phyloP scores from a whole-genome alignment of 2,113 vertebrate genomes.

The cattle (Bos taurus) region ARS-UCD2.0 NC_037334.1:27634001-27634500 shows the following conservation, averaged over 20 bases:
- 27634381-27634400: not conserved
- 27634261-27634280: not conserved
- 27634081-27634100: not conserved
- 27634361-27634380: not conserved
- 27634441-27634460: not conserved
- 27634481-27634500: not conserved
- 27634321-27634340: not conserved
- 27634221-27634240: not conserved
- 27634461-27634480: not conserved
- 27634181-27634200: not conserved
- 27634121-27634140: not conserved
- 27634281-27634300: not conserved
- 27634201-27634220: not conserved
- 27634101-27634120: not conserved
- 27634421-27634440: not conserved
- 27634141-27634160: not conserved
- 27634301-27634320: not conserved
- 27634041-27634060: not conserved
- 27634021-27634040: fast-evolving
- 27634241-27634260: not conserved
- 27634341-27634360: not conserved
- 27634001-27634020: not conserved
- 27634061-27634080: not conserved
- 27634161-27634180: not conserved
- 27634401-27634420: fast-evolving